These are phyloP conservation scores for Drosophila ironensis DNA, from an alignment of 1,140 invertebrate species.

Conservation along the genomic window DNA sequence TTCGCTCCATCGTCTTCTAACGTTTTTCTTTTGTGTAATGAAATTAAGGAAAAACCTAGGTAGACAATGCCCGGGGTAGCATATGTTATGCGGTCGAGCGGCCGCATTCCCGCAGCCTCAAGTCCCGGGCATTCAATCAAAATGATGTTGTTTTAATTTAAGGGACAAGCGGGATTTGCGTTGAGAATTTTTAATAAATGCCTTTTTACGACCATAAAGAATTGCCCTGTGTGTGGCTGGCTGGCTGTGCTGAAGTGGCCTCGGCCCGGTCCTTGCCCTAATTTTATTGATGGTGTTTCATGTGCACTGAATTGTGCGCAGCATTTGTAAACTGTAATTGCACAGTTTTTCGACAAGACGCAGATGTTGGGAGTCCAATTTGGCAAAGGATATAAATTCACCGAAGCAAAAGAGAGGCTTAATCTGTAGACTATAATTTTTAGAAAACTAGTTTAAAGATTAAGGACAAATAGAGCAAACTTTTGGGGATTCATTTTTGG, in stretches of 20 bases:
- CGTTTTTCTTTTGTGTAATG: slow-evolving; percentile 50
- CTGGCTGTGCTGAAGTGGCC: not conserved
- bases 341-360: slow-evolving; percentile 37
- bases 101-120: slow-evolving; percentile 6
- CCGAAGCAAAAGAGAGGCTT: not conserved
- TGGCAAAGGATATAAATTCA: slow-evolving; percentile 3
- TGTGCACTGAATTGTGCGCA: slow-evolving; percentile 68
- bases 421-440: no score
- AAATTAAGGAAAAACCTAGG: slow-evolving; percentile 68
- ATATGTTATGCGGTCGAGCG: slow-evolving; percentile 66
- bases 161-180: slow-evolving; percentile 62
- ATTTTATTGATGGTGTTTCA: slow-evolving; percentile 77
- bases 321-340: slow-evolving; percentile 74
- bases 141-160: slow-evolving; percentile 79
- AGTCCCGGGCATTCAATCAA: slow-evolving; percentile 62
- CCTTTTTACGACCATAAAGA: slow-evolving; percentile 62
- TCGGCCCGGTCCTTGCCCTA: slow-evolving; percentile 55
- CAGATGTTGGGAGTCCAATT: slow-evolving; percentile 25
- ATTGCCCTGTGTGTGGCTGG: slow-evolving; percentile 31
- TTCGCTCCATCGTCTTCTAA: slow-evolving; percentile 13
- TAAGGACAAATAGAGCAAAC: no score
- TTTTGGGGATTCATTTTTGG: no score
- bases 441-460: no score
- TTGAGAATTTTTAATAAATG: slow-evolving; percentile 79
- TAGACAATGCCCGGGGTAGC: slow-evolving; percentile 46